These are phyloP conservation scores for Apodemia hepburni DNA, from an alignment of 2,888 invertebrate genomes.

Conservation along the genomic window DNA sequence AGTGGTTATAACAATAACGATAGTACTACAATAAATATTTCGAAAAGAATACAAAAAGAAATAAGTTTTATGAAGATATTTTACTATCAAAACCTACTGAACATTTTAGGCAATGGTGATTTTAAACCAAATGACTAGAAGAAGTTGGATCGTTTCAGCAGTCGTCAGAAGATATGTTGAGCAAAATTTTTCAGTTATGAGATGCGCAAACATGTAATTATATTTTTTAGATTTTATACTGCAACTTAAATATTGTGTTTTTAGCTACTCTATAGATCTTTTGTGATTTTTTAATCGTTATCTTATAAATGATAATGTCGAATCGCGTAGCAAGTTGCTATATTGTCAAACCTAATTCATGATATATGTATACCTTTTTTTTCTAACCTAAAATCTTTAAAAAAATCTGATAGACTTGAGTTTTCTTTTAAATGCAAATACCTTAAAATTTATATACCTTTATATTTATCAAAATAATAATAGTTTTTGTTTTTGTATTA, in stretches of 20 bases:
- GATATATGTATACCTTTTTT: neutral
- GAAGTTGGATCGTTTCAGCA: neutral
- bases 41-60: neutral
- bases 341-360: neutral
- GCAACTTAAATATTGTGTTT: no score
- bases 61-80: neutral
- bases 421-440: no score
- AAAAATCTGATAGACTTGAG: no score
- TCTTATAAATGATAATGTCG: neutral
- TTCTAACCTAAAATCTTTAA: no score
- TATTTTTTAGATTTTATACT: neutral
- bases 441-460: no score
- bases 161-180: conserved; percentile 1
- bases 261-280: neutral
- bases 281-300: neutral
- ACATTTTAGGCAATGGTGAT: neutral
- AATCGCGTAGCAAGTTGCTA: neutral
- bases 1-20: neutral
- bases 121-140: neutral
- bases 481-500: no score
- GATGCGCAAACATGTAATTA: neutral
- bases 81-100: neutral
- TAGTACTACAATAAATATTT: neutral
- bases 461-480: no score
- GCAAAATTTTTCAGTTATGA: neutral